A percentile compares a stretch with the other conserved stretches of the same genome.
Evolutionary conservation across 2,113 vertebrate species (phyloP).

Genomic region (Monopterus albus): DNA sequence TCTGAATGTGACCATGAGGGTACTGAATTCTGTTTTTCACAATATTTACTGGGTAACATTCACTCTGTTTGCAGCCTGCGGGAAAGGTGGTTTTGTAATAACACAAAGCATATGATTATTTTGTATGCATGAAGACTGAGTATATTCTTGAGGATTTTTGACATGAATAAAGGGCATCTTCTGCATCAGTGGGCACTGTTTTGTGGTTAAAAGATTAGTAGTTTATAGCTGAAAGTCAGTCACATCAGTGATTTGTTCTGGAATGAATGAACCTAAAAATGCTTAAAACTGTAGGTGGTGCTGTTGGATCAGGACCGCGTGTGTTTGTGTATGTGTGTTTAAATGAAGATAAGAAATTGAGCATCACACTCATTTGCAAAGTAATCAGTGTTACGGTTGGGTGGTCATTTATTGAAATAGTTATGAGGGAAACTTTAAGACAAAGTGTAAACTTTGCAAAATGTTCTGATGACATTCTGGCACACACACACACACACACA

Average conservation of each 20-base stretch:
- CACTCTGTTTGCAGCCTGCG: background rate
- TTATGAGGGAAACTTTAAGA: constrained; percentile 5
- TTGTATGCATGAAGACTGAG: constrained; percentile 40
- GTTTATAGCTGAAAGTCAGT: background rate
- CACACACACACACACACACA: constrained; percentile 1
- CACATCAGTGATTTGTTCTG: background rate
- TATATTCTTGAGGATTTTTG: constrained; percentile 29
- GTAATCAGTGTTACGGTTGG: constrained; percentile 32
- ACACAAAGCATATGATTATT: constrained; percentile 16
- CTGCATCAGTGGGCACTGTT: background rate
- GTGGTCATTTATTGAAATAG: constrained; percentile 25
- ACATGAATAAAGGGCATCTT: constrained; percentile 58
- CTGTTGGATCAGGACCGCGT: constrained; percentile 35
- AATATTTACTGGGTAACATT: constrained; percentile 65
- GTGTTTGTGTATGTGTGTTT: background rate
- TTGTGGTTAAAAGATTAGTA: background rate
- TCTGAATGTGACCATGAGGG: constrained; percentile 7
- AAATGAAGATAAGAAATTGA: constrained; percentile 20
- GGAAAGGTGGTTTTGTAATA: constrained; percentile 38
- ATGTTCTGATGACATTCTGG: background rate
- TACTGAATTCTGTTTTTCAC: constrained; percentile 10
- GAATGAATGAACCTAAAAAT: background rate
- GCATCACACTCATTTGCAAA: constrained; percentile 30
- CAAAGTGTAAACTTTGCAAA: constrained; percentile 22
- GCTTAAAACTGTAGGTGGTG: constrained; percentile 51